Base-by-base conservation (phyloP, 2,797 vertebrate genomes). In the Pseudocheirus occidentalis region DNA sequence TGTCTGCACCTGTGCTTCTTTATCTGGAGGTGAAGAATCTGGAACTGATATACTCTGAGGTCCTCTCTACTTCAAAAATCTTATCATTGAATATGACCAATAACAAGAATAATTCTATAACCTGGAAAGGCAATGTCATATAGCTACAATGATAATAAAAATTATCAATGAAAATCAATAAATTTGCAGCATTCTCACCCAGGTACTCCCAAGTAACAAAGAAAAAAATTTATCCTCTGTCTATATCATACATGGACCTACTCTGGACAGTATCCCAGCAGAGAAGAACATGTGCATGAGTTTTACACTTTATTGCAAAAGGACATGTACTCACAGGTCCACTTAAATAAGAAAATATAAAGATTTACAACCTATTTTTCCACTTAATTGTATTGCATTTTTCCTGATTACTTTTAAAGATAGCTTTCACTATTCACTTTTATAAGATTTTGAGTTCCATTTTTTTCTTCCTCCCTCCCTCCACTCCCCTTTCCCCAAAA, bases 271-370 rank as follows among this genome's bases (percentile, higher is more conserved):
- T 46, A 81, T 46, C 0, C 7, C 3, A 24, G 7, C 4, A 46
- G 18, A 46, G 16, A 40, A 73, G 3, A 87, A 27, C 40, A 87
- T 87, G 9, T 27, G 1, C 40, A 46, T 11, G 21, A 87, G 73
- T 27, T 87, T 87, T 46, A 87, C 27, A 0, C 66, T 40, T 6
- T 73, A 73, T 73, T 16, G 73, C 27, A 21, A 24, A 3, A 87
- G 21, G 10, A n/a, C 27, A 0, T 9, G 10, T 3, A 46, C 2
- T 87, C 0, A 18, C 3, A 27, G 40, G 40, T 46, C 3, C 21
- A 46, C 11, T 81, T 21, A 81, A 81, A 81, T 46, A 81, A 21
- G 73, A 50, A 50, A 87, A 87, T 87, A 27, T 5, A 27, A 12
- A 62, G 13, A 62, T 62, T 13, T 14, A 34, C 58, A 31, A 12